These are phyloP conservation scores for Molossus alvarezi DNA, from an alignment of 2,797 vertebrate species.

Conservation along the genomic window DNA sequence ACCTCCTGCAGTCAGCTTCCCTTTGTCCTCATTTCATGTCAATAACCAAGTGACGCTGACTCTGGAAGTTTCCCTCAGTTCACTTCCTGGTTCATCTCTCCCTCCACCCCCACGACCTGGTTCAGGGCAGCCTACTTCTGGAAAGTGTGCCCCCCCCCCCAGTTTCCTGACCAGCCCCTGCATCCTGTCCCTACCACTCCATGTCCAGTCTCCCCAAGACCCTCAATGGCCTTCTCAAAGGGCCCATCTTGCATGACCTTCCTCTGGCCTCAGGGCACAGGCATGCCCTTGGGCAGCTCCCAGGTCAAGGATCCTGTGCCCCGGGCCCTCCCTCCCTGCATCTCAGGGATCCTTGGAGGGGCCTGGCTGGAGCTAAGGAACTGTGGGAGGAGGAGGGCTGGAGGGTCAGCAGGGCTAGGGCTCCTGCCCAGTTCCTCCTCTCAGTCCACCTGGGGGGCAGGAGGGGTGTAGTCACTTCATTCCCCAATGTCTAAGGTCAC, in stretches of 20 bases:
- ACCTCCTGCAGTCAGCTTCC: background rate
- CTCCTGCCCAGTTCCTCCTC: too few species aligned
- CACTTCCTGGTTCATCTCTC: background rate
- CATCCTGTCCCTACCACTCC: background rate
- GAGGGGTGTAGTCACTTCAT: too few species aligned
- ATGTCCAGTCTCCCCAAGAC: background rate
- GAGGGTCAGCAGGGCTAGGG: background rate
- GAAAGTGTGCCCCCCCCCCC: accelerated
- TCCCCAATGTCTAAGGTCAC: too few species aligned
- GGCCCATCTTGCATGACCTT: background rate
- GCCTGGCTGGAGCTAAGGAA: background rate
- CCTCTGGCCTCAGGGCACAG: background rate
- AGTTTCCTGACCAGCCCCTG: accelerated
- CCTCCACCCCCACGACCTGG: background rate
- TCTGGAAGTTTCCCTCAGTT: background rate
- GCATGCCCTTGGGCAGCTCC: background rate
- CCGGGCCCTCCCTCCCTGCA: background rate
- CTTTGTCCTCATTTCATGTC: too few species aligned
- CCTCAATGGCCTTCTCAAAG: background rate
- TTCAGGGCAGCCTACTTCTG: background rate
- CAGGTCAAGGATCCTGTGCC: background rate
- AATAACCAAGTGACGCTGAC: background rate
- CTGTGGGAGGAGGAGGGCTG: too few species aligned
- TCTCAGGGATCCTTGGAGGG: background rate
- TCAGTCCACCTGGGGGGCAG: too few species aligned